Base-by-base conservation (phyloP, 2,888 invertebrate species). In the Calameuta idolon region DNA sequence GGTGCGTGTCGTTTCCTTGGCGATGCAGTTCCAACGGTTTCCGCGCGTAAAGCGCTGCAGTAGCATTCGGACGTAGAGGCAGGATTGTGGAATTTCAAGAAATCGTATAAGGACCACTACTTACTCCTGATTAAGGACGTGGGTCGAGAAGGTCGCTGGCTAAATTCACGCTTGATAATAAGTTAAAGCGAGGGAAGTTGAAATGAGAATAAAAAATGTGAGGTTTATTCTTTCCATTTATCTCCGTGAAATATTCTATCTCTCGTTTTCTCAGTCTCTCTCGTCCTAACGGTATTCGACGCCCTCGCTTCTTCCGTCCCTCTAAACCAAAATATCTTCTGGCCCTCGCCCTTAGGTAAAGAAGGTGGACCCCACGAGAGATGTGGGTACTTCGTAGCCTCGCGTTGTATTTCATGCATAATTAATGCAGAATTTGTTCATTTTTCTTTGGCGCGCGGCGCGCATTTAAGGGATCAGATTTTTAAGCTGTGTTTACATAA, bases 401-500 rank as follows among this genome's bases (percentile, higher is more conserved):
- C 55, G 55, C 23, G 55, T 55, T 55, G 55, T 55, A 55, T 78
- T 76, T 78, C 78, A 78, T 78, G 78, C 76, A 78, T 78, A 78
- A 78, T 78, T 78, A 78, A 78, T 78, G 78, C 68, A 55, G 35
- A 76, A 78, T 78, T 78, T 78, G 78, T 78, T 78, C 78, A 73
- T 76, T 76, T 78, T 76, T 78, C 73, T 73, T 78, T 73, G 68
- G 35, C 73, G 55, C 78, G 34, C 68, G n/a, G 15, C 78, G 68
- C 76, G 78, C 78, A 73, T 76, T 76, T 76, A 76, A 78, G 78
- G 78, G 78, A 78, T 78, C 78, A 76, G 78, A 78, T 78, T 78
- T 78, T 78, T 78, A 76, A 78, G 78, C 78, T 76, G 75, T 76
- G 75, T 78, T 78, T 78, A 78, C 78, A 76, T 78, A 78, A 78